These are phyloP conservation scores for Hybognathus amarus DNA, from an alignment of 2,797 vertebrate genomes.

Conservation along the genomic window DNA sequence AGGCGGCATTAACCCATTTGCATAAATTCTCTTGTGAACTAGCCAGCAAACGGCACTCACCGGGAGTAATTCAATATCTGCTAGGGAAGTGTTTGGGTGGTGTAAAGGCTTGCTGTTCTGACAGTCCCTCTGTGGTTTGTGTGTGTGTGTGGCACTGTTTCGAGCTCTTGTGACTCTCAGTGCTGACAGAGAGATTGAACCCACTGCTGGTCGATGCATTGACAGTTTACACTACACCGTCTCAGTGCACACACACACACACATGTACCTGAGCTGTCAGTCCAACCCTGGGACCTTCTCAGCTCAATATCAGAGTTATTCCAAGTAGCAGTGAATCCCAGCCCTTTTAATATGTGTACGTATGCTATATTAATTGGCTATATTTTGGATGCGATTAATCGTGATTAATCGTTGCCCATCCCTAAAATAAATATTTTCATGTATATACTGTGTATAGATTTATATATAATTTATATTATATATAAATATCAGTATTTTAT, in stretches of 20 bases:
- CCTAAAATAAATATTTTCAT: too few species aligned
- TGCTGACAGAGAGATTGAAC: background rate
- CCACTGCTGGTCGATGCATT: background rate
- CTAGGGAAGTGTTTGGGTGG: background rate
- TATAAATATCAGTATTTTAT: too few species aligned
- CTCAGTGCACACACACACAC: constrained; percentile 6
- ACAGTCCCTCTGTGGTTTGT: background rate
- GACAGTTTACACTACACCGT: background rate
- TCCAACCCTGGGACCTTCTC: background rate
- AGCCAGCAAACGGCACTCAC: background rate
- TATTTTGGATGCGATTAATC: too few species aligned
- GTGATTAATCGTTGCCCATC: too few species aligned
- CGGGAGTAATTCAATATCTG: background rate
- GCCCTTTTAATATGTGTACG: background rate
- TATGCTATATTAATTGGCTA: background rate
- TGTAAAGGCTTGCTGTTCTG: background rate
- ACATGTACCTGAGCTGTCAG: background rate
- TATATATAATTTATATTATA: too few species aligned
- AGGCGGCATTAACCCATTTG: background rate
- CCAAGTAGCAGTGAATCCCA: background rate
- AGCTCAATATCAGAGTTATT: constrained; percentile 6
- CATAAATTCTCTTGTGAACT: background rate
- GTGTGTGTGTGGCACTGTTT: background rate
- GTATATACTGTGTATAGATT: too few species aligned
- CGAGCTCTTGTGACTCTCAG: background rate